Percentiles rank a stretch among this genome's conserved stretches.
phyloP scores from a whole-genome alignment of 2,797 vertebrate species.

The Lindbergichthys nudifrons region DNA sequence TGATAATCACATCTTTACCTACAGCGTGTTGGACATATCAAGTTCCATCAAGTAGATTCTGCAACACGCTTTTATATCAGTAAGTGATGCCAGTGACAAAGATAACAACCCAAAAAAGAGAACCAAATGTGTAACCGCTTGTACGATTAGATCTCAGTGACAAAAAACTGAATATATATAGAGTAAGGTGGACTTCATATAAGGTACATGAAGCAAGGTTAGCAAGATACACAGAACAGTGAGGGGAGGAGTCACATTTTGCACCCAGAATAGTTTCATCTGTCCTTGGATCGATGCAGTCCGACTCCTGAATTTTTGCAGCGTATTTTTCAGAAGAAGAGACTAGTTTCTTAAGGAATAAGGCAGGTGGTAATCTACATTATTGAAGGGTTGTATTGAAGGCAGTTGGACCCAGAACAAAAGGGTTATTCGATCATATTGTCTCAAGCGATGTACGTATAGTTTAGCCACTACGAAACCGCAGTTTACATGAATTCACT shows the following conservation, averaged over 20 bases:
- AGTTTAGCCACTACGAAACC: too few species aligned
- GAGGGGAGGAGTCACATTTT: slow-evolving; percentile 9
- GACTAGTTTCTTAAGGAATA: background rate
- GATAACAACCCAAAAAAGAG: slow-evolving; percentile 35
- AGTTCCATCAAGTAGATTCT: slow-evolving; percentile 30
- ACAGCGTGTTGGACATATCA: slow-evolving; percentile 22
- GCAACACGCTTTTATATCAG: slow-evolving; percentile 23
- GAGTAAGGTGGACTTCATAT: background rate
- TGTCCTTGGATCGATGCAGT: slow-evolving; percentile 26
- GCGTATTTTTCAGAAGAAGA: slow-evolving; percentile 9
- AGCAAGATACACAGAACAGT: background rate
- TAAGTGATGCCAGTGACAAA: slow-evolving; percentile 31
- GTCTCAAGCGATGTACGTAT: too few species aligned
- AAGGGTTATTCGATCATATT: too few species aligned
- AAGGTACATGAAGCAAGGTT: slow-evolving; percentile 7
- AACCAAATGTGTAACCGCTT: slow-evolving; percentile 11
- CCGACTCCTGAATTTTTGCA: background rate
- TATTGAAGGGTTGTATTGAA: background rate
- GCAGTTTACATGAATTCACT: too few species aligned
- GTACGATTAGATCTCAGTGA: slow-evolving; percentile 18
- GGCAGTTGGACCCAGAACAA: too few species aligned
- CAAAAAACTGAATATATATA: slow-evolving; percentile 15
- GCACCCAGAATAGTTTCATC: slow-evolving; percentile 3
- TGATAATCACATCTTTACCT: slow-evolving; percentile 50
- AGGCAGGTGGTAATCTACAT: background rate